Base-by-base conservation (phyloP, 2,888 invertebrate species). In the Ectropis crepuscularia region DNA sequence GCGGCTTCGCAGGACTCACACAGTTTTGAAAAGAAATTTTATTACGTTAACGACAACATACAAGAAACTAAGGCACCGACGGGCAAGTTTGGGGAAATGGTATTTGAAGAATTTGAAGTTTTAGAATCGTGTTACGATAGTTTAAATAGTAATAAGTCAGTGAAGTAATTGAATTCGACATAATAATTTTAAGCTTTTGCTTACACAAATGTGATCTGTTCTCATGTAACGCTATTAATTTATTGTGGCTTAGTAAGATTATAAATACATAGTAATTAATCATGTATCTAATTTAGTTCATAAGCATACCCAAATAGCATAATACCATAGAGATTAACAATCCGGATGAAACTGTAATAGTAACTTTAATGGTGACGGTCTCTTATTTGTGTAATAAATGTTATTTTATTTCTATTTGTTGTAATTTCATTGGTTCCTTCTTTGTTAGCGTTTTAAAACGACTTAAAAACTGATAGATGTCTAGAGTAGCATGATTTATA, bases 21-120 rank as follows among this genome's bases (percentile, higher is more conserved):
- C 46, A 87, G 78, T 64, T 92, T 92, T 60, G 94, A 94, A 73
- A 94, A 94, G 72, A 94, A 94, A 72, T 94, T 93, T 74, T 94
- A 95, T 70, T 94, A 95, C 68, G 93, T 95, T 50, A 95, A 95
- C 76, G 94, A 94, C 61, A 94, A 90, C 65, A 70, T 84, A 68
- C 93, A 94, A 63, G 94, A 94, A 78, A 93, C 94, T 77, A 95
- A 94, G 72, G 77, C 80, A 6, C 82, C 87, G 45, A 91, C 94
- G 9, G 94, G 94, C 70, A 95, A 96, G 81, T 95, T 95, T 74
- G 96, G 96, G 48, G 97, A 97, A 75, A 97, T 97, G 95, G 97
- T 97, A 74, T 97, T 97, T 74, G 97, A 97, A 87, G 96, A 96
- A 76, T 96, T 96, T 73, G 95, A 96, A 89, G 95, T 96, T 57